These are phyloP conservation scores for Limnephilus rhombicus DNA, from an alignment of 2,888 invertebrate species.

Conservation along the genomic window DNA sequence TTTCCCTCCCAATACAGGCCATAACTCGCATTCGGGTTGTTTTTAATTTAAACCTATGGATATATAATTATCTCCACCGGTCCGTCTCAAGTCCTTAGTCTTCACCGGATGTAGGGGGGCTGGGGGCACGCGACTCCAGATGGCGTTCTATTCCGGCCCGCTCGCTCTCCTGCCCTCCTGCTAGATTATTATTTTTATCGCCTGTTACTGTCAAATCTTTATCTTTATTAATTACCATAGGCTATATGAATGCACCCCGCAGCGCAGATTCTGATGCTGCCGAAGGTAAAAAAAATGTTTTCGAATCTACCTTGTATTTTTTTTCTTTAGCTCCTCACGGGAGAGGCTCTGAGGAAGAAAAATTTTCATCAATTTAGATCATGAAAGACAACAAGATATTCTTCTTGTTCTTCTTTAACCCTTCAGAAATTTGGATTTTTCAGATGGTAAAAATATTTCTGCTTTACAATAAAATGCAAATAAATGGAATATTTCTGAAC, in stretches of 20 bases:
- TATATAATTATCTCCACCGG: background rate
- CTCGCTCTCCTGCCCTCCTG: background rate
- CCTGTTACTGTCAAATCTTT: background rate
- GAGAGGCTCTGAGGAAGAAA: too few relatives aligned
- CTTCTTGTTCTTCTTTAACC: too few relatives aligned
- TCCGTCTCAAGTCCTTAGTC: background rate
- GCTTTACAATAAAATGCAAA: too few relatives aligned
- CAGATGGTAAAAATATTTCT: too few relatives aligned
- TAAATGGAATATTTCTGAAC: too few relatives aligned
- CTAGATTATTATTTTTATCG: background rate
- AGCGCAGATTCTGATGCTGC: background rate
- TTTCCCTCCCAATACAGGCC: background rate
- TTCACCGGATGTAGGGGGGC: slow-evolving; percentile 29
- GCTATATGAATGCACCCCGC: background rate
- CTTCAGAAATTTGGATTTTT: too few relatives aligned
- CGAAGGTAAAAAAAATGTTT: background rate
- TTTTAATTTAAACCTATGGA: background rate
- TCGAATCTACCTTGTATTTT: too few relatives aligned
- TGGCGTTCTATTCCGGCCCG: slow-evolving; percentile 35
- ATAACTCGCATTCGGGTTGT: background rate
- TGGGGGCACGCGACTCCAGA: slow-evolving; percentile 30
- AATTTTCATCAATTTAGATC: too few relatives aligned
- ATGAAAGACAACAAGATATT: too few relatives aligned
- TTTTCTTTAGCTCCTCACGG: too few relatives aligned
- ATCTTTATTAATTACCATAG: background rate